Conservation (phyloP, 2,888 invertebrate species). For the Dione vanillae region DNA sequence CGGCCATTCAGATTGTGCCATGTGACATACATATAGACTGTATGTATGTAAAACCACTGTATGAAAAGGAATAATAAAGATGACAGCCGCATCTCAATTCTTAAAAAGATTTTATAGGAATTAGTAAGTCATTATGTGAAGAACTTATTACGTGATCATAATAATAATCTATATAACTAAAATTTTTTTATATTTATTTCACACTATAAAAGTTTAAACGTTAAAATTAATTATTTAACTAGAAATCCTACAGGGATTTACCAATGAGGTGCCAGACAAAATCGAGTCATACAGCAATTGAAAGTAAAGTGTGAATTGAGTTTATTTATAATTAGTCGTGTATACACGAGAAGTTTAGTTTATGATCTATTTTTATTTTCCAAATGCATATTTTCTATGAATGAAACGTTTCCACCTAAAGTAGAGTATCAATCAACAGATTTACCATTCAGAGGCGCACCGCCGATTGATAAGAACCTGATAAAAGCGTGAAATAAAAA, state of each 20-base stretch:
- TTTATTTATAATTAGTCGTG: background rate
- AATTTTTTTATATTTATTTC: background rate
- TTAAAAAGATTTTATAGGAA: background rate
- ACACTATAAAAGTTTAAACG: background rate
- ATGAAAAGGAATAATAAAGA: too few species aligned
- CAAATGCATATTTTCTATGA: background rate
- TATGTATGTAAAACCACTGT: too few species aligned
- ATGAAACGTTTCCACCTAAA: background rate
- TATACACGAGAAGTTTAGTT: background rate
- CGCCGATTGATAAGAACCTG: too few species aligned
- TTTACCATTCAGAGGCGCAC: background rate
- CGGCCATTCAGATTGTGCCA: too few species aligned
- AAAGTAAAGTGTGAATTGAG: background rate
- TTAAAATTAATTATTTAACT: too few species aligned
- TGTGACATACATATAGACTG: too few species aligned
- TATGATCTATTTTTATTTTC: background rate
- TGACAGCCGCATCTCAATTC: conserved; percentile 6
- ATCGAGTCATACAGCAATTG: too few species aligned
- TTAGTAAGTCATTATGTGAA: conserved; percentile 3
- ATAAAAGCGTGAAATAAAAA: background rate
- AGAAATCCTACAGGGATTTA: background rate
- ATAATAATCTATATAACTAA: background rate
- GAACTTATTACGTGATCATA: background rate
- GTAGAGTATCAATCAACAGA: background rate
- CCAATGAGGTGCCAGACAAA: background rate